Percentiles rank a stretch among this genome's conserved stretches.
Evolutionary conservation across 2,888 invertebrate species (phyloP).

Genomic region (Marronus borbonicus): DNA sequence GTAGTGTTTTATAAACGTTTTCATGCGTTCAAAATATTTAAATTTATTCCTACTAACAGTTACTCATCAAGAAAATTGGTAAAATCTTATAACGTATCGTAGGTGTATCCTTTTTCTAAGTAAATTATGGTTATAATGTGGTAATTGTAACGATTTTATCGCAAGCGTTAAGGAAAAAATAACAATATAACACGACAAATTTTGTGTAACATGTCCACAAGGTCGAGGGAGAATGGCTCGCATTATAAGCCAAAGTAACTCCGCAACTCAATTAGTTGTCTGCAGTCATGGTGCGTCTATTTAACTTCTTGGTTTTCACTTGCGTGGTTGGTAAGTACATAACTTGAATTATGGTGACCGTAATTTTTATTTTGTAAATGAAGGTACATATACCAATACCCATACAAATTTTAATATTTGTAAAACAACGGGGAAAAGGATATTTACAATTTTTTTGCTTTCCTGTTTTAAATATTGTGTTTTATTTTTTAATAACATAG

Average conservation of each 20-base stretch:
- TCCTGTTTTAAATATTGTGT: not conserved
- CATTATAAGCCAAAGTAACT: constrained; percentile 60
- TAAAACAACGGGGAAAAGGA: not conserved
- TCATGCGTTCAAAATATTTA: not conserved
- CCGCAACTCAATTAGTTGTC: constrained; percentile 58
- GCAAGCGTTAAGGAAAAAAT: constrained; percentile 5
- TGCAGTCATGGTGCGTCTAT: constrained; percentile 61
- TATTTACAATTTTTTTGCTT: not conserved
- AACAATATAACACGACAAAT: constrained; percentile 33
- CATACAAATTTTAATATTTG: not conserved
- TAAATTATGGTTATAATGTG: not conserved
- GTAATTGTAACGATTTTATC: constrained; percentile 14
- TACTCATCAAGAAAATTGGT: not conserved
- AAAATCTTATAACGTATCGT: not conserved
- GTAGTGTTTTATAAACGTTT: not conserved
- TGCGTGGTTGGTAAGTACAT: constrained; percentile 57
- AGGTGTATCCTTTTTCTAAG: constrained; percentile 9
- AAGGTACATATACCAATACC: not conserved
- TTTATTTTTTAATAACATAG: constrained; percentile 9
- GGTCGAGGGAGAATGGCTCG: constrained; percentile 58
- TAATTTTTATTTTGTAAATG: not conserved
- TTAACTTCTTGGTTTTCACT: constrained; percentile 59
- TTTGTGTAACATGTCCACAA: constrained; percentile 51
- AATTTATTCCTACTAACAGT: not conserved
- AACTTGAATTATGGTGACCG: constrained; percentile 7